Evolutionary conservation across 2,888 invertebrate genomes (phyloP).

Genomic region (Agonopterix heracliana): DNA sequence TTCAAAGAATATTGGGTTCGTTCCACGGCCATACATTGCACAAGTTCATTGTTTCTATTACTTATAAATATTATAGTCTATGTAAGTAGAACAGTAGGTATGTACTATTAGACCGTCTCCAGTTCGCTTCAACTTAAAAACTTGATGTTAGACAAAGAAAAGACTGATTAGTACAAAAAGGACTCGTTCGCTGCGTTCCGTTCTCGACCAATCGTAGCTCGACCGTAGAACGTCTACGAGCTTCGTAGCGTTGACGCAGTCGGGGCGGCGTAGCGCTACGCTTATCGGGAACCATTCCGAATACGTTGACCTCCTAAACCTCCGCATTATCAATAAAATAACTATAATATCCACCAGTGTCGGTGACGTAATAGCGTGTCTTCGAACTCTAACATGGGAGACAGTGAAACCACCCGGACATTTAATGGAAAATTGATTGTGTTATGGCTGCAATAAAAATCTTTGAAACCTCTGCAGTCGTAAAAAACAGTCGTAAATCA

Average conservation of each 20-base stretch:
- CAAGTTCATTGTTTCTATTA: no score
- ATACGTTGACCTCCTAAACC: conserved; percentile 50
- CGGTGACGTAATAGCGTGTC: conserved; percentile 8
- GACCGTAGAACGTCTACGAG: conserved; percentile 60
- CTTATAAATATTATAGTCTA: no score
- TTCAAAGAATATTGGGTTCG: no score
- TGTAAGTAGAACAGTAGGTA: no score
- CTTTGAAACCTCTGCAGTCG: conserved; percentile 32
- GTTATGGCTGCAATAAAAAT: conserved; percentile 36
- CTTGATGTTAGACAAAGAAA: conserved; percentile 29
- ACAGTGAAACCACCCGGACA: conserved; percentile 8
- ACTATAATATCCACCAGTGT: not conserved
- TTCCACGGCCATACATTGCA: no score
- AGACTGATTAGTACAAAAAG: conserved; percentile 31
- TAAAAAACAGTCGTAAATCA: conserved; percentile 19
- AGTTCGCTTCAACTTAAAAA: not conserved
- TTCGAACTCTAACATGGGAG: conserved; percentile 2
- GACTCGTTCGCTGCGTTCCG: conserved; percentile 27
- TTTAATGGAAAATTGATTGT: conserved; percentile 8
- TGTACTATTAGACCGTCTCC: no score
- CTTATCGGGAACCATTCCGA: conserved; percentile 36
- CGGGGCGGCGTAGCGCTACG: conserved; percentile 54
- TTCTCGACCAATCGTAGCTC: conserved; percentile 48
- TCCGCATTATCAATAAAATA: conserved; percentile 30
- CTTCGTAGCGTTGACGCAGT: conserved; percentile 54